phyloP scores from a whole-genome alignment of 2,113 vertebrate species.

The Ariopsis seemanni region DNA sequence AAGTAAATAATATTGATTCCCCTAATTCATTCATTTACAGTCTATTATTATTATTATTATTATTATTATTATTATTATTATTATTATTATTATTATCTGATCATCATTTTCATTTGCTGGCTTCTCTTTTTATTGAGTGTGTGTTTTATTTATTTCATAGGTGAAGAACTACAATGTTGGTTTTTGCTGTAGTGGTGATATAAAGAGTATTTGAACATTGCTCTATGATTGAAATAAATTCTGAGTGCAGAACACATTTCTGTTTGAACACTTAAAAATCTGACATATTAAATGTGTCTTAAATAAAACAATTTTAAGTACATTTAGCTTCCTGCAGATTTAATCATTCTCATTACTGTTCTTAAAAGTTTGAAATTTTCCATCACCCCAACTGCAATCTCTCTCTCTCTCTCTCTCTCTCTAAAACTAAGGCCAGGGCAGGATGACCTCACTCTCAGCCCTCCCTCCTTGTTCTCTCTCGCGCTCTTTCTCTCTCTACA shows the following conservation, averaged over 20 bases:
- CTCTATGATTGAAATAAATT: not conserved
- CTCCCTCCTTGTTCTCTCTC: slow-evolving; percentile 62
- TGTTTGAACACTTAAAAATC: not conserved
- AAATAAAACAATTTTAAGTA: slow-evolving; percentile 33
- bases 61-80: not conserved
- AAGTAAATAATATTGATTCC: slow-evolving; percentile 45
- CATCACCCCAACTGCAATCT: slow-evolving; percentile 43
- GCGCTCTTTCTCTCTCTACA: slow-evolving; percentile 70
- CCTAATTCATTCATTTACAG: slow-evolving; percentile 72
- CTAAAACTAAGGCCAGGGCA: slow-evolving; percentile 68
- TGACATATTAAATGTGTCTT: not conserved
- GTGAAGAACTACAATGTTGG: slow-evolving; percentile 57
- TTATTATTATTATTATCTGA: not conserved
- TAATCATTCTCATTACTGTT: slow-evolving; percentile 31
- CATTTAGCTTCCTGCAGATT: slow-evolving; percentile 27
- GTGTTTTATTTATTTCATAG: slow-evolving; percentile 72
- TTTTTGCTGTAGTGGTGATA: slow-evolving; percentile 74
- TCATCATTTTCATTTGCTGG: slow-evolving; percentile 52
- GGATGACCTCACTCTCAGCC: slow-evolving; percentile 76
- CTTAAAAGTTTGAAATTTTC: not conserved
- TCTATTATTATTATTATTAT: slow-evolving; percentile 68
- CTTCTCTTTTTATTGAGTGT: slow-evolving; percentile 66
- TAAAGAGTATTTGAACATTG: slow-evolving; percentile 69
- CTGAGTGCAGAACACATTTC: not conserved
- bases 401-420: slow-evolving; percentile 48